Base-by-base conservation (phyloP, 1,140 invertebrate genomes). In the Zaprionus capensis region DNA sequence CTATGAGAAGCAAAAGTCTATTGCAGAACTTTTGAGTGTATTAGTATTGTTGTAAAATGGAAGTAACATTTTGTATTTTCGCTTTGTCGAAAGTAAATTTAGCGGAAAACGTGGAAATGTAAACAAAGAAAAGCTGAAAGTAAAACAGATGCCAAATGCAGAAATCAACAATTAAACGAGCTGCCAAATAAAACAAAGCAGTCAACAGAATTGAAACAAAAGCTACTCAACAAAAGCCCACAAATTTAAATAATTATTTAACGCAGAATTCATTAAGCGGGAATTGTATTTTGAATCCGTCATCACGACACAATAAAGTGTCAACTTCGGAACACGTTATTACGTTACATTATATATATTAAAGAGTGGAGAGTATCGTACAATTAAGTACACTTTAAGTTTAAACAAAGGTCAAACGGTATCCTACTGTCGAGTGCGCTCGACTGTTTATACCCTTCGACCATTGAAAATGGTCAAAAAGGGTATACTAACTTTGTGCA, bases 181-280 rank as follows among this genome's bases (percentile, higher is more conserved):
- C 61, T 46, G 26, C 20, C 17, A 36, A 73, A 44, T 55, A 55
- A 53, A 51, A 66, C 55, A 66, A 58, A 26, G 22, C 17, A 58
- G 17, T n/a, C 55, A 61, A 31, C 26, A 44, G 26, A 69, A 69
- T 38, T 34, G 31, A 58, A 58, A 58, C 20, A 61, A 70, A 56
- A 51, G 22, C 4, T 14, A 9, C 11, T 12, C 34, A 67, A 68
- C 55, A 68, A 72, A 56, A 28, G 31, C 12, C 4, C 17, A 41
- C 17, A 64, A 65, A 76, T 71, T 65, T 71, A 70, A 69, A 58
- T 70, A 74, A 56, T 57, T 75, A 53, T 64, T 44, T 24, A 41
- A 12, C 24, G 5, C 51, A 38, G 38, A 56, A 74, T 69, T 69
- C 38, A 68, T 74, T 53, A 17, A 51, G 65, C 12, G 12, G n/a